Conservation (phyloP, 2,113 vertebrate species). For the Neolamprologus hecqui region DNA sequence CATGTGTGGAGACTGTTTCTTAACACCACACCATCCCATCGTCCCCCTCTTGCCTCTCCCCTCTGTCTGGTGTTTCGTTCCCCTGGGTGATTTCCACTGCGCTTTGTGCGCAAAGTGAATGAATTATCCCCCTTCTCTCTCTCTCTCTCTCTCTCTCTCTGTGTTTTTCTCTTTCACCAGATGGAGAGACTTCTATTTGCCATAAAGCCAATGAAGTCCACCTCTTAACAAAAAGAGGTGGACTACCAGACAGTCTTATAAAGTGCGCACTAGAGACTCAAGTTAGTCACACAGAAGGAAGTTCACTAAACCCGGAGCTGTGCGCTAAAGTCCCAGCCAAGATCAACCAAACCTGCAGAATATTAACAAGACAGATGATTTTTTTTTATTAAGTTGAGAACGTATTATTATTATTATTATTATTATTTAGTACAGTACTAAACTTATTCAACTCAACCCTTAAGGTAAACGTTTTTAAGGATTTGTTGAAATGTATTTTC, state of each 20-base stretch:
- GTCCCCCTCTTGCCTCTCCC: not conserved
- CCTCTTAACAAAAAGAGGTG: constrained; percentile 59
- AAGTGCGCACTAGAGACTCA: constrained; percentile 42
- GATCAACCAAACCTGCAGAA: not conserved
- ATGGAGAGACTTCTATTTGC: constrained; percentile 52
- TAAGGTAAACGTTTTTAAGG: not conserved
- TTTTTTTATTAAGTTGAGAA: not conserved
- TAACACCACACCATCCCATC: no score
- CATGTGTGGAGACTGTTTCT: no score
- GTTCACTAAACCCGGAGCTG: constrained; percentile 4
- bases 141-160: not conserved
- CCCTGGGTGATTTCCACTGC: constrained; percentile 63
- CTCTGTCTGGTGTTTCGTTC: constrained; percentile 39
- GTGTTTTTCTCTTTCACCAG: constrained; percentile 11
- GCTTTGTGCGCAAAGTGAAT: constrained; percentile 59
- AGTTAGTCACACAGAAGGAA: constrained; percentile 27
- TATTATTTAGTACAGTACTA: not conserved
- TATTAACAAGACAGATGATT: not conserved
- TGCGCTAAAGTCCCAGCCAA: not conserved
- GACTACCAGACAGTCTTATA: constrained; percentile 51
- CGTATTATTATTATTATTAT: not conserved
- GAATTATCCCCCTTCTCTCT: constrained; percentile 46
- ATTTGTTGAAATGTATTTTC: not conserved
- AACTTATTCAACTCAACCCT: not conserved
- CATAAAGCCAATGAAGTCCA: constrained; percentile 68